Evolutionary conservation across 2,113 vertebrate species (phyloP).

Genomic region (Oxyruncus cristatus): DNA sequence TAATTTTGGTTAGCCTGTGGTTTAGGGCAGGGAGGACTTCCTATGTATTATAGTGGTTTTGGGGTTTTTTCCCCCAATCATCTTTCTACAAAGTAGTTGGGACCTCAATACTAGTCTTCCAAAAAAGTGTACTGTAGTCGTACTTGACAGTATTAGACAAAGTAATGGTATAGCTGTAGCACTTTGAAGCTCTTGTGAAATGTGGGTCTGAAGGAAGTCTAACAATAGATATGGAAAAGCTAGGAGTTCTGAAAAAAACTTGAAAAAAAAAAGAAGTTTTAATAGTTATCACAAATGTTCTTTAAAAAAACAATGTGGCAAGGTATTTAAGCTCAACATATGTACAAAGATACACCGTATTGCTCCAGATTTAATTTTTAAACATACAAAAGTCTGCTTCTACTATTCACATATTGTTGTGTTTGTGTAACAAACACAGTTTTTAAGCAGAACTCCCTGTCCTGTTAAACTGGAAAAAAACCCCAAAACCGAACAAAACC

Average conservation of each 20-base stretch:
- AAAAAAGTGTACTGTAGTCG: not conserved
- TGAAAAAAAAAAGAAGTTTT: not conserved
- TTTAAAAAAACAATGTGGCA: not conserved
- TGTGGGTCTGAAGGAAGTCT: not conserved
- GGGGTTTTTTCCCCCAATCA: fast-evolving
- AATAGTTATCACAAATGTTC: not conserved
- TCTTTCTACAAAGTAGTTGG: not conserved
- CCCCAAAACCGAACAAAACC: too few species aligned
- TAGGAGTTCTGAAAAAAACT: not conserved
- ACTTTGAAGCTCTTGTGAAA: not conserved
- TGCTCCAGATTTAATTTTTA: not conserved
- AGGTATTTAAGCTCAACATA: not conserved
- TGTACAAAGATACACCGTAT: fast-evolving
- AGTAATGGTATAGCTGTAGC: not conserved
- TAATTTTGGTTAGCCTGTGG: not conserved
- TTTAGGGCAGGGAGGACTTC: not conserved
- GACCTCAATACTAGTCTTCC: not conserved
- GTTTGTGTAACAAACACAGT: not conserved
- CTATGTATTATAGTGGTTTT: not conserved
- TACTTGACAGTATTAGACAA: not conserved
- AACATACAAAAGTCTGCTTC: not conserved
- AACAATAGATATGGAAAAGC: not conserved
- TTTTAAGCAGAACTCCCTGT: not conserved
- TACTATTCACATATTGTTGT: not conserved
- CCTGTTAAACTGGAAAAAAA: not conserved